Percentiles rank a stretch among this genome's conserved stretches.
Evolutionary conservation across 2,888 invertebrate species (phyloP).

Genomic region (Disparrhopalites patrizii): DNA sequence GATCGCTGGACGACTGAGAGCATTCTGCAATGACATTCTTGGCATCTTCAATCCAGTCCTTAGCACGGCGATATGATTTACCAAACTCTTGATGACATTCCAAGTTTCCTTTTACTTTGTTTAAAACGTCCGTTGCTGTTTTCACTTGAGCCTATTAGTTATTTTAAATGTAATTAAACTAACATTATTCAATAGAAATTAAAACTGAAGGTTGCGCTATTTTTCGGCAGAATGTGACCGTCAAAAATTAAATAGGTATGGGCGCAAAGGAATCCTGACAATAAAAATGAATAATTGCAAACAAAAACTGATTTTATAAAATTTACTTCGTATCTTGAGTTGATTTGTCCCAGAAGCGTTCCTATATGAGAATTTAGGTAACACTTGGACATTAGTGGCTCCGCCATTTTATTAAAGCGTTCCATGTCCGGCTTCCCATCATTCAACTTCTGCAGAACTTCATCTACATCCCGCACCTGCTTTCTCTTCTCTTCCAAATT

Average conservation of each 20-base stretch:
- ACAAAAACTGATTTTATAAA: background rate
- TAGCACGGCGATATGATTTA: conserved; percentile 68
- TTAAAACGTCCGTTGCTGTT: conserved; percentile 80
- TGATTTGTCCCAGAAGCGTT: conserved; percentile 78
- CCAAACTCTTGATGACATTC: conserved; percentile 81
- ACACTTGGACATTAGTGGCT: conserved; percentile 66
- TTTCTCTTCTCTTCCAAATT: conserved; percentile 77
- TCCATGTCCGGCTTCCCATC: conserved; percentile 79
- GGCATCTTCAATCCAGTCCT: conserved; percentile 81
- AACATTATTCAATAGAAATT: no score
- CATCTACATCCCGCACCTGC: conserved; percentile 70
- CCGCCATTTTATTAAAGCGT: conserved; percentile 69
- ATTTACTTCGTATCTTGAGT: conserved; percentile 71
- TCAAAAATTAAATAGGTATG: no score
- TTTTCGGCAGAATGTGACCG: no score
- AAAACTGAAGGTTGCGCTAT: no score
- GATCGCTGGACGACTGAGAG: conserved; percentile 67
- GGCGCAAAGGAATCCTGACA: background rate
- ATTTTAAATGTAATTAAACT: no score
- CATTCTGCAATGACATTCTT: conserved; percentile 75
- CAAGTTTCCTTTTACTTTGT: conserved; percentile 82
- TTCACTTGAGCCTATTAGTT: conserved; percentile 69
- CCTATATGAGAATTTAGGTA: conserved; percentile 83
- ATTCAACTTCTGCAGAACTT: conserved; percentile 67
- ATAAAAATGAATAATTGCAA: no score